Percentiles rank a stretch among this genome's conserved stretches.
Evolutionary conservation across 2,888 invertebrate species (phyloP).

Genomic region (Athalia cordata): DNA sequence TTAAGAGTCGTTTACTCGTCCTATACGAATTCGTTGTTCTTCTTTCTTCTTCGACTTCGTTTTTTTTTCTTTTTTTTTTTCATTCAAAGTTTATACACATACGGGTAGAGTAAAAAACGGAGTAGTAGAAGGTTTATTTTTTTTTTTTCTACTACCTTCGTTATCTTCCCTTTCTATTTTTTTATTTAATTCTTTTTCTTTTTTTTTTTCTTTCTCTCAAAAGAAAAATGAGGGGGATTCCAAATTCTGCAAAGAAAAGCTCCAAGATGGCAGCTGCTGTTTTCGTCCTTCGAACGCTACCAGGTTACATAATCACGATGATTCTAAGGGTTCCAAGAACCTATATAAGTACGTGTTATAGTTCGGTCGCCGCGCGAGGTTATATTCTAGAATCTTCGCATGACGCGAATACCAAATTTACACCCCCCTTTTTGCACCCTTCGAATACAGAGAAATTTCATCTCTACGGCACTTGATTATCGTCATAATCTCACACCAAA

Average conservation of each 20-base stretch:
- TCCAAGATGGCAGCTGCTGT: conserved; percentile 40
- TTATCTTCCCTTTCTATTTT: too few species aligned
- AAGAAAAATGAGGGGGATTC: neutral
- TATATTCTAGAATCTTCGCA: conserved; percentile 36
- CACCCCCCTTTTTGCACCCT: neutral
- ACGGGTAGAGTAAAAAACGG: neutral
- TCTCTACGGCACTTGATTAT: too few species aligned
- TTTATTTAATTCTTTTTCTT: too few species aligned
- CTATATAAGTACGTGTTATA: too few species aligned
- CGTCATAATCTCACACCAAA: too few species aligned
- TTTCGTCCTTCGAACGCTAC: conserved; percentile 36
- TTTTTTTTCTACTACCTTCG: too few species aligned
- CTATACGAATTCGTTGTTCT: too few species aligned
- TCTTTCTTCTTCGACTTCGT: neutral
- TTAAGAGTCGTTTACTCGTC: neutral
- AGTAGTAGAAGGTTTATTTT: too few species aligned
- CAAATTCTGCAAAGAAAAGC: conserved; percentile 39
- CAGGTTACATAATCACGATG: conserved; percentile 36
- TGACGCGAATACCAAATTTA: conserved; percentile 16
- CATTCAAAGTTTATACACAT: conserved; percentile 25
- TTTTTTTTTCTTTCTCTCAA: too few species aligned
- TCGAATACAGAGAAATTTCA: too few species aligned
- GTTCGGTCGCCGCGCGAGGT: too few species aligned
- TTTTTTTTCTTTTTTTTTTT: neutral
- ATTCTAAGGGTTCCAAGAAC: neutral